Evolutionary conservation across 2,888 invertebrate species (phyloP), one percentile per base, ranked within the genome.

Genomic region (Ptycholaimellus sp.): DNA sequence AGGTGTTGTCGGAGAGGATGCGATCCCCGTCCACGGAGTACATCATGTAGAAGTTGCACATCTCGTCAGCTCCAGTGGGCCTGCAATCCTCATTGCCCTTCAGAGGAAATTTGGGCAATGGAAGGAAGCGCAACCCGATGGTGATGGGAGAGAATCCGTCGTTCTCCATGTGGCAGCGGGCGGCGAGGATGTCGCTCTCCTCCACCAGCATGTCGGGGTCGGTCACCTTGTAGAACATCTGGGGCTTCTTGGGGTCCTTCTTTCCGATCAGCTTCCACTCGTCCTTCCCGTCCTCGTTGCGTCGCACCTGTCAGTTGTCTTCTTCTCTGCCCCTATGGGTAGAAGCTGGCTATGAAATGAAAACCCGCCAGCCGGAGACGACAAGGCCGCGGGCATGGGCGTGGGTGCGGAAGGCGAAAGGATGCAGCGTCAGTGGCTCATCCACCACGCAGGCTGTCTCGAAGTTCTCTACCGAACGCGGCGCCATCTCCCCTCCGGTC

Each of bases 401-500:
- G 56, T 93, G 90, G 0, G 78, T 77, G 43, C 90, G 70, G 63
- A 78, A 93, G 0, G 85, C 87, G 61, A 93, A 80, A 1, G 90
- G 90, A 65, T 82, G 72, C 30, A 93, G 70, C 3, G 70, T 69
- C 59, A 81, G 77, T 36, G 76, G 66, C 1, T 40, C 38, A 33
- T 60, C 62, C 32, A 81, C 69, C 39, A 64, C 63, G 61, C 90
- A 93, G 1, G 78, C 74, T 0, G 79, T 71, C 62, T 93, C 90
- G 78, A 93, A 77, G 6, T 30, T 7, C 6, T n/a, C 16, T 30
- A 14, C 7, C 7, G 6, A 11, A n/a, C 19, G 23, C 6, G 38
- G 25, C 14, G 9, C 16, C 21, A 90, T 76, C n/a, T 56, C 49
- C 1, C 87, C 90, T 30, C 72, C 71, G 0, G 85, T 83, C 2